Base-by-base conservation (phyloP, 1,140 invertebrate genomes). In the Neodiprion virginianus region DNA sequence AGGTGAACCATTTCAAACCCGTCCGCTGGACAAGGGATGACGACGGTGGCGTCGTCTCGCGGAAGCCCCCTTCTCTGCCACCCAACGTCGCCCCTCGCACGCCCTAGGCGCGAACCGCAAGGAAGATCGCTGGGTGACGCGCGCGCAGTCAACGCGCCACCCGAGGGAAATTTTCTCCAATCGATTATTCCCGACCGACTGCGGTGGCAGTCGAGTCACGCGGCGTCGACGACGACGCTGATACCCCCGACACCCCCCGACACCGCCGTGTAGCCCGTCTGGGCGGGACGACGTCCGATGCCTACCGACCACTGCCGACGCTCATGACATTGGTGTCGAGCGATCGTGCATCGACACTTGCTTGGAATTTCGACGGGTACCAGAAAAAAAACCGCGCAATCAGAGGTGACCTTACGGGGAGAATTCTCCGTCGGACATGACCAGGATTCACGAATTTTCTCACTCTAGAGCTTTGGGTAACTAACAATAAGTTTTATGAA, bases 131-230 rank as follows among this genome's bases (percentile, higher is more conserved):
- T 53, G 49, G 21, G 73, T 68, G 74, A 73, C 81, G 76, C 80
- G 74, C 79, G 69, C 74, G 69, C 77, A 69, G 65, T 48, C 70
- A 76, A 21, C 17, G 17, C 17, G 17, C 17, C n/a, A 53, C 77
- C 75, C 79, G 79, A 82, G 77, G 76, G 80, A 84, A 84, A 84
- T 84, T 83, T 85, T 79, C 80, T 74, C 77, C 77, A 85, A 86
- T 86, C 84, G 84, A 86, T 86, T 84, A 85, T 84, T 85, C 75
- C 79, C 79, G 72, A 83, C 78, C 84, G 83, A 79, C 84, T 85
- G 79, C 81, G 80, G 76, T 79, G 78, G 77, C 77, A 80, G 78
- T 78, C 84, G 84, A 84, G 84, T 85, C 81, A 85, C 79, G 80
- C 80, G 79, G 84, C 78, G 78, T 81, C 76, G 75, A 61, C n/a